Evolutionary conservation across 2,888 invertebrate genomes (phyloP).

Genomic region (Tetropium fuscum): DNA sequence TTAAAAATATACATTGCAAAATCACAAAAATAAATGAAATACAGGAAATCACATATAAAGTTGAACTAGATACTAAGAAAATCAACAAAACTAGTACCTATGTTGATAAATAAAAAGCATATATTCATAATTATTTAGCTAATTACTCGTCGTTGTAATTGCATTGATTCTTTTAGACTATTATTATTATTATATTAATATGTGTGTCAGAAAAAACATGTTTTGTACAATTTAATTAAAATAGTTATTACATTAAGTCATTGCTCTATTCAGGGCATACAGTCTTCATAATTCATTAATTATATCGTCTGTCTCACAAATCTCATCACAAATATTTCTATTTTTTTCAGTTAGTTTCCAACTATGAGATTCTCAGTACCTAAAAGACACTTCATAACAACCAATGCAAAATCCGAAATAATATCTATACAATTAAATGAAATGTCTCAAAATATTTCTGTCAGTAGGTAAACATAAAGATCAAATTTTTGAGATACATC

Average conservation of each 20-base stretch:
- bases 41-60: constrained; percentile 39
- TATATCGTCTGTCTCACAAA: constrained; percentile 37
- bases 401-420: neutral
- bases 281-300: constrained; percentile 34
- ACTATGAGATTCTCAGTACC: constrained; percentile 34
- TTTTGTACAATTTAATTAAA: constrained; percentile 25
- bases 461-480: neutral
- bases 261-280: constrained; percentile 33
- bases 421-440: too few relatives aligned
- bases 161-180: constrained; percentile 30
- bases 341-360: neutral
- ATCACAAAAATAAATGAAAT: constrained; percentile 37
- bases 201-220: constrained; percentile 7
- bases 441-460: too few relatives aligned
- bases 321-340: constrained; percentile 22
- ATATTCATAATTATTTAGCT: constrained; percentile 25
- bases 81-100: constrained; percentile 30
- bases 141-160: constrained; percentile 25
- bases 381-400: constrained; percentile 1
- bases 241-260: constrained; percentile 34
- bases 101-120: constrained; percentile 37
- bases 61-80: constrained; percentile 26
- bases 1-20: constrained; percentile 35
- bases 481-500: constrained; percentile 5
- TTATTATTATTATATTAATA: constrained; percentile 12